Conservation (phyloP, 2,888 invertebrate species). For the Melanotus villosus region DNA sequence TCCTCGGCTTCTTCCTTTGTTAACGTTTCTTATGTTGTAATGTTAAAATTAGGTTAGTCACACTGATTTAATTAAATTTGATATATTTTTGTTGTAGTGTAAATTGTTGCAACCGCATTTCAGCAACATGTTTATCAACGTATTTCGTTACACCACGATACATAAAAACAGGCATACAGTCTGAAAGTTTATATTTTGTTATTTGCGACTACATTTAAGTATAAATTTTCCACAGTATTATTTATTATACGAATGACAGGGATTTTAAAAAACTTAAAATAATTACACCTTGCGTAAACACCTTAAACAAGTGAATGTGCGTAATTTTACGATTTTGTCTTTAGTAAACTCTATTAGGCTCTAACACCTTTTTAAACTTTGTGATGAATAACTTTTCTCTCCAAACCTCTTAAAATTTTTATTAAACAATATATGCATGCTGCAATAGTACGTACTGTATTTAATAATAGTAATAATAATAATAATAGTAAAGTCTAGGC, state of each 20-base stretch:
- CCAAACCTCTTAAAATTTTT: constrained; percentile 30
- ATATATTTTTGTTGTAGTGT: too few species aligned
- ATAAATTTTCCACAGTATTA: constrained; percentile 21
- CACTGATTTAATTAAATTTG: too few species aligned
- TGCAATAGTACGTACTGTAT: constrained; percentile 28
- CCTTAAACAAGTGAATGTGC: constrained; percentile 18
- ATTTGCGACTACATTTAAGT: constrained; percentile 20
- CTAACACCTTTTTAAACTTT: constrained; percentile 32
- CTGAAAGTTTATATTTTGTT: constrained; percentile 20
- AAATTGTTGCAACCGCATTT: too few species aligned
- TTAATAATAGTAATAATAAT: constrained; percentile 13
- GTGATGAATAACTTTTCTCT: constrained; percentile 37
- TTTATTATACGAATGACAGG: constrained; percentile 9
- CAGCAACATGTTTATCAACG: too few species aligned
- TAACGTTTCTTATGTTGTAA: too few species aligned
- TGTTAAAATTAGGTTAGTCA: too few species aligned
- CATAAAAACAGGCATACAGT: constrained; percentile 18
- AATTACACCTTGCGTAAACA: neutral
- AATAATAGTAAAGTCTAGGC: constrained; percentile 30
- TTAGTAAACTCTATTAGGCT: constrained; percentile 31
- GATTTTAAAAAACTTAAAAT: neutral
- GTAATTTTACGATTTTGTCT: constrained; percentile 17
- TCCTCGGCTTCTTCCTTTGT: too few species aligned
- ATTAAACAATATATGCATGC: constrained; percentile 28
- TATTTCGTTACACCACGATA: too few species aligned